Conservation (phyloP, 2,888 invertebrate species). For the Hypolimnas misippus region DNA sequence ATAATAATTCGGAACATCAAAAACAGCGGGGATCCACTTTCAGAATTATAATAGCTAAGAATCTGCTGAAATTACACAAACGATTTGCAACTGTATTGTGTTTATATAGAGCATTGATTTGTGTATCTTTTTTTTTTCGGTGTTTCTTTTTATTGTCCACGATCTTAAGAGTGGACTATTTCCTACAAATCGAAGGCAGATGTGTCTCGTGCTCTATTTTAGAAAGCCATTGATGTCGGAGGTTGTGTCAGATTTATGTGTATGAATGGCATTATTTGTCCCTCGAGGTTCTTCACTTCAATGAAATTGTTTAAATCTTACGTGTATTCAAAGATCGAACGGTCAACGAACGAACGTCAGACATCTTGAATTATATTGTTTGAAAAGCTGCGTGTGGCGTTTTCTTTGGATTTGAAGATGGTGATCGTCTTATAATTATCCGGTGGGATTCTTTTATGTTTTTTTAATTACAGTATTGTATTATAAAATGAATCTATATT, state of each 20-base stretch:
- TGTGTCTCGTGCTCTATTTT: slow-evolving; percentile 47
- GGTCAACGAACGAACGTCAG: background rate
- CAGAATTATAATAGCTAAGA: slow-evolving; percentile 10
- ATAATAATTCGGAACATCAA: slow-evolving; percentile 14
- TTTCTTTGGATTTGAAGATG: background rate
- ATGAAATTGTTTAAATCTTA: background rate
- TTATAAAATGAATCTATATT: too few species aligned
- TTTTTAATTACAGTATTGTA: too few species aligned
- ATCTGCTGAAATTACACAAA: slow-evolving; percentile 2
- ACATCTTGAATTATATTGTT: background rate
- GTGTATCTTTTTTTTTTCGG: too few species aligned
- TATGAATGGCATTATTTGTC: slow-evolving; percentile 49
- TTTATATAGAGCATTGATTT: background rate
- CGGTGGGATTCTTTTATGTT: too few species aligned
- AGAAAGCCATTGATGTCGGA: slow-evolving; percentile 48
- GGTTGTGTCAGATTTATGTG: slow-evolving; percentile 48
- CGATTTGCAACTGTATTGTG: slow-evolving; percentile 10
- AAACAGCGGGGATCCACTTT: slow-evolving; percentile 48
- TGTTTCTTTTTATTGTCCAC: slow-evolving; percentile 32
- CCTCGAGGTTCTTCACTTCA: background rate
- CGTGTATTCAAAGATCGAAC: background rate
- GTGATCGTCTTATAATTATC: too few species aligned
- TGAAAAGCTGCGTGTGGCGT: background rate
- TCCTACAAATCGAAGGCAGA: slow-evolving; percentile 43
- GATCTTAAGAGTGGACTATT: slow-evolving; percentile 32